Conservation (phyloP, 1,140 invertebrate genomes). For the Danaus plexippus region DNA sequence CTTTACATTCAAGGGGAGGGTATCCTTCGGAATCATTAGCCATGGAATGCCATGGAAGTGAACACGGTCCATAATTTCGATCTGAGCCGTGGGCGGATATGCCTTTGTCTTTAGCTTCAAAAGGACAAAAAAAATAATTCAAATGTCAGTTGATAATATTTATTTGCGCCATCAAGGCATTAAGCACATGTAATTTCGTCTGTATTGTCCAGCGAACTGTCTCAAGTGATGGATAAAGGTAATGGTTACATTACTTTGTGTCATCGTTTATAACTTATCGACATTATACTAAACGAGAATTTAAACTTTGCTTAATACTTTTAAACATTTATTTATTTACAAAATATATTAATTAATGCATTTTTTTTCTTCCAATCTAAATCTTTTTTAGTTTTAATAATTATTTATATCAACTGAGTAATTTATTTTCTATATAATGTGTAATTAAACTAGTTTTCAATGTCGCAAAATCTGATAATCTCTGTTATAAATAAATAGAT, state of each 20-base stretch:
- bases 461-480: too few species aligned
- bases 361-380: too few species aligned
- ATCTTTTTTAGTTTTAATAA: too few species aligned
- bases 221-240: conserved; percentile 44
- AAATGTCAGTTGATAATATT: conserved; percentile 59
- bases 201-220: conserved; percentile 44
- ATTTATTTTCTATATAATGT: too few species aligned
- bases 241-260: conserved; percentile 44
- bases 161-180: conserved; percentile 34
- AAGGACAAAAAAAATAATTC: conserved; percentile 42
- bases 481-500: too few species aligned
- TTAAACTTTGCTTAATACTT: too few species aligned
- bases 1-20: conserved; percentile 69
- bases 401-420: too few species aligned
- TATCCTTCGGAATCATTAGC: conserved; percentile 66
- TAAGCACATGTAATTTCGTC: conserved; percentile 45
- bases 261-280: conserved; percentile 13
- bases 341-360: too few species aligned
- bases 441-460: too few species aligned
- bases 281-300: too few species aligned
- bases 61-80: conserved; percentile 54
- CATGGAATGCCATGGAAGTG: conserved; percentile 55
- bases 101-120: conserved; percentile 59
- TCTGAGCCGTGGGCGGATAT: conserved; percentile 56
- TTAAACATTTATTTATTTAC: too few species aligned